Base-by-base conservation (phyloP, 2,113 vertebrate genomes). In the Gambusia holbrooki region DNA sequence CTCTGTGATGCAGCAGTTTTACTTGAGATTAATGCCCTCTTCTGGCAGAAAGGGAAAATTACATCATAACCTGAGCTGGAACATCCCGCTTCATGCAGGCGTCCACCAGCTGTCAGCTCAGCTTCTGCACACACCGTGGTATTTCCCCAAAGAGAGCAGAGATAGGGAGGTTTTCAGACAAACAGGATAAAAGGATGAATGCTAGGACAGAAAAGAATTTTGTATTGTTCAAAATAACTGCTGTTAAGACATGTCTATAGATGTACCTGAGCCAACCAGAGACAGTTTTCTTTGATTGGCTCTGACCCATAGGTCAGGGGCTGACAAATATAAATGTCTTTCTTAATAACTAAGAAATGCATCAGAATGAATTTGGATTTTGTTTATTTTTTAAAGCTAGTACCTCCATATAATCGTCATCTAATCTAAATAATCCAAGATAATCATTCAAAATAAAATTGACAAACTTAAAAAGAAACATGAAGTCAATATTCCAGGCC, bases 1-100 rank as follows among this genome's bases (percentile, higher is more conserved):
- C 51, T 68, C 62, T 83, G 76, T 80, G 84, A 87, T 89, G 80
- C 82, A 84, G 83, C 82, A 83, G 2, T 81, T 79, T 80, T 48
- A 45, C 64, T 45, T 40, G 73, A 84, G 63, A 72, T 70, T 35
- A 30, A 74, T 87, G 89, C 89, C 84, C 82, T 83, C 85, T 22
- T 68, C 71, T 89, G 91, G 89, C 33, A 63, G 54, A 40, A 81
- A 12, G 25, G 6, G 45, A 33, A 79, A 54, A 69, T 12, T 87
- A 75, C 88, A 81, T 1, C 22, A 64, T 61, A 33, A 66, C 28
- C 32, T 82, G 30, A 71, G 27, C 58, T 32, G 51, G 78, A 32
- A 63, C 33, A 19, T 73, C 35, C 58, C n/a, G 32, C 77, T 71
- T 71, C 62, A 69, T 25, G 51, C 45, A 54, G 28, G 28, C 81